phyloP scores from a whole-genome alignment of 2,888 invertebrate species.

The Oligia latruncula region DNA sequence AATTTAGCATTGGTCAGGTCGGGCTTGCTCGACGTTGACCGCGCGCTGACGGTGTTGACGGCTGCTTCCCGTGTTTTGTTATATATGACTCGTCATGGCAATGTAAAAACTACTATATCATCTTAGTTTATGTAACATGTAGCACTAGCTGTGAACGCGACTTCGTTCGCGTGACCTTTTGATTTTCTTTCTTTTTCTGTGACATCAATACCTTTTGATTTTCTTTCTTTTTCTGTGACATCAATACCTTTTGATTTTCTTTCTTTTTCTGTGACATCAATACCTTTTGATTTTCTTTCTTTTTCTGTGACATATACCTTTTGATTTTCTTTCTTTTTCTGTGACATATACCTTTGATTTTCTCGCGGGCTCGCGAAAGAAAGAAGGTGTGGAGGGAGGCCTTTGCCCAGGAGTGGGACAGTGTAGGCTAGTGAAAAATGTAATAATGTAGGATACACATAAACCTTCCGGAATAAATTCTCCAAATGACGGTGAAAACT shows the following conservation, averaged over 20 bases:
- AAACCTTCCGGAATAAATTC: not conserved
- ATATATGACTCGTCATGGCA: conserved; percentile 57
- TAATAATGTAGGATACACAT: no score
- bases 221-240: no score
- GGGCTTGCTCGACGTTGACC: conserved; percentile 21
- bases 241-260: no score
- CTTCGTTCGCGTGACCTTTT: not conserved
- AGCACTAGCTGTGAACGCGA: conserved; percentile 5
- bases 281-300: not conserved
- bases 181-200: not conserved
- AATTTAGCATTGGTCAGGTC: conserved; percentile 35
- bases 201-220: no score
- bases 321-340: no score
- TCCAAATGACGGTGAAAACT: not conserved
- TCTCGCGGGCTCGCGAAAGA: no score
- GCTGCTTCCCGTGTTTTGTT: conserved; percentile 83
- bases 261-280: no score
- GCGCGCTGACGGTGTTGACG: conserved; percentile 67
- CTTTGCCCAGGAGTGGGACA: no score
- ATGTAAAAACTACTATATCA: conserved; percentile 55
- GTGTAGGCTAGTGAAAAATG: no score
- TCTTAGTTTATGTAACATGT: conserved; percentile 55
- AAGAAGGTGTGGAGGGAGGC: no score
- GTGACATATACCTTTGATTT: no score
- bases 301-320: not conserved